phyloP scores from a whole-genome alignment of 2,113 vertebrate species.

The Siniperca knerii region DNA sequence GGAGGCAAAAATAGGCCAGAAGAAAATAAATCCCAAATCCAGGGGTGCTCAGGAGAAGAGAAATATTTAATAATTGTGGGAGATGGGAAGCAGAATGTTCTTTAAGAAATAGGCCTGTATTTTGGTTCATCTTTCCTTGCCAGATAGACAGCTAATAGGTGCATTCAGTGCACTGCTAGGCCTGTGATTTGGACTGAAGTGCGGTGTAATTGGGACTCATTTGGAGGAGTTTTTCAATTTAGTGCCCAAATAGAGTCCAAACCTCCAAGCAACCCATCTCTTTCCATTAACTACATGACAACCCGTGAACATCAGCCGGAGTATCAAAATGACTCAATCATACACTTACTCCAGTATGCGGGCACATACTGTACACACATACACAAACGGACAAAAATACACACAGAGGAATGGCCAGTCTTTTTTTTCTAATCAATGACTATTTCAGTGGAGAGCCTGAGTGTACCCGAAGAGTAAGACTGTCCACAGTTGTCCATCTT shows the following conservation, averaged over 20 bases:
- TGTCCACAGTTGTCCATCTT: conserved; percentile 74
- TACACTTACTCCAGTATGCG: conserved; percentile 40
- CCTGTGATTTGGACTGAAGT: conserved; percentile 73
- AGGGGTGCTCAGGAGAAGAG: neutral
- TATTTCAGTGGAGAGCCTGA: conserved; percentile 61
- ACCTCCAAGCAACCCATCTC: conserved; percentile 70
- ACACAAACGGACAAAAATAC: neutral
- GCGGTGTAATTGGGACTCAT: conserved; percentile 80
- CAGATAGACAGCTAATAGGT: conserved; percentile 70
- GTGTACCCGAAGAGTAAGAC: conserved; percentile 65
- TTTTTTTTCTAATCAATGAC: conserved; percentile 66
- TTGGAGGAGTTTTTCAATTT: conserved; percentile 76
- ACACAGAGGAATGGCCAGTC: neutral
- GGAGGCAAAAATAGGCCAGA: conserved; percentile 26
- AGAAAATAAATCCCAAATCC: conserved; percentile 34
- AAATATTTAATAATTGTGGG: conserved; percentile 40
- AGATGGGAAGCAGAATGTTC: conserved; percentile 35
- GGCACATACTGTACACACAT: conserved; percentile 27
- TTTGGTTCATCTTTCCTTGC: conserved; percentile 43
- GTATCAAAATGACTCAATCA: conserved; percentile 71
- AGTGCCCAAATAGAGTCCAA: conserved; percentile 69
- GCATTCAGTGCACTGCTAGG: conserved; percentile 70
- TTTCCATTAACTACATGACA: conserved; percentile 73
- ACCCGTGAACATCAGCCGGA: conserved; percentile 52
- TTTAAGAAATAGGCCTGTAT: conserved; percentile 36